Conservation (phyloP, 2,888 invertebrate genomes). For the Diabrotica balteata region DNA sequence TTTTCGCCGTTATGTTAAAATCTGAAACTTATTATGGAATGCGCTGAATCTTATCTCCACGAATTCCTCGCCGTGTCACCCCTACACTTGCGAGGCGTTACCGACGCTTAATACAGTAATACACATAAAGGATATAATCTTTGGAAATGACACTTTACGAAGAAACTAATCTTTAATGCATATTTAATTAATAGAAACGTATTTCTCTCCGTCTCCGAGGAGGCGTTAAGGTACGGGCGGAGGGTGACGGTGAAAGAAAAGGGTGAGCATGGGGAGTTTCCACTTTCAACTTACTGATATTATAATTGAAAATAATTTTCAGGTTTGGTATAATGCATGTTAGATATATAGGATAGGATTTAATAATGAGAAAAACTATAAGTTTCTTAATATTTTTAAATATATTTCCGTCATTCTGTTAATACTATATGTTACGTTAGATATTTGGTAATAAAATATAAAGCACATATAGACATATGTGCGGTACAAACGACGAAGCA, state of each 20-base stretch:
- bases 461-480: too few species aligned
- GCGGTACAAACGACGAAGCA: too few species aligned
- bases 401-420: too few species aligned
- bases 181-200: slow-evolving; percentile 57
- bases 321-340: background rate
- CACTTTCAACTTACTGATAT: background rate
- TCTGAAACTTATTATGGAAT: slow-evolving; percentile 8
- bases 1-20: background rate
- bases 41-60: slow-evolving; percentile 7
- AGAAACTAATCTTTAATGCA: slow-evolving; percentile 58
- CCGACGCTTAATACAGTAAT: slow-evolving; percentile 33
- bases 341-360: too few species aligned
- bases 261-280: background rate
- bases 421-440: too few species aligned
- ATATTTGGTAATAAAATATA: too few species aligned
- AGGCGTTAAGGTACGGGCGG: slow-evolving; percentile 19
- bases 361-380: too few species aligned
- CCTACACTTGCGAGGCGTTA: slow-evolving; percentile 32
- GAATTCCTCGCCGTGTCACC: slow-evolving; percentile 34
- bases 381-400: too few species aligned
- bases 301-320: background rate
- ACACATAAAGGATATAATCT: slow-evolving; percentile 52
- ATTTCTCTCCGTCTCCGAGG: slow-evolving; percentile 22
- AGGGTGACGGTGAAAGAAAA: slow-evolving; percentile 4
- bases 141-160: slow-evolving; percentile 55